phyloP scores from a whole-genome alignment of 2,113 vertebrate genomes.

The Chiloscyllium plagiosum region DNA sequence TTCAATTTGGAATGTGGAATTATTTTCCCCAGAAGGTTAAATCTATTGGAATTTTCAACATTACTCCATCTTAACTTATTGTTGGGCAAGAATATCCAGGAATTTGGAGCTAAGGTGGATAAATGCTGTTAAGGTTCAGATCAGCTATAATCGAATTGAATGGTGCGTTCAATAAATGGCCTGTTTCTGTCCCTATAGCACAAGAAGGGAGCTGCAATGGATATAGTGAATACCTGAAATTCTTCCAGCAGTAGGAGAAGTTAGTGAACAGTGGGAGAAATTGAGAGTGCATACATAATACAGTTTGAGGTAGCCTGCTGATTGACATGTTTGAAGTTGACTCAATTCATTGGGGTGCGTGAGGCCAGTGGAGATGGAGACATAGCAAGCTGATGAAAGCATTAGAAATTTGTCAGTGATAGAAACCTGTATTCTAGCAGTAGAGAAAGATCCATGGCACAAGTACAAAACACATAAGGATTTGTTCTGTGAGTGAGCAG shows the following conservation, averaged over 20 bases:
- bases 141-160: background rate
- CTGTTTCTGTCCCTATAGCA: too few relatives aligned
- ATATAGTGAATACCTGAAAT: background rate
- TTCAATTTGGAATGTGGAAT: background rate
- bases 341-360: background rate
- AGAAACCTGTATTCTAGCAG: background rate
- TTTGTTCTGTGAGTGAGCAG: background rate
- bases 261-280: background rate
- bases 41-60: background rate
- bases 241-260: background rate
- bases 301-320: background rate
- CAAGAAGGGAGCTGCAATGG: background rate
- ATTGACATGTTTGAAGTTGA: background rate
- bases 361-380: background rate
- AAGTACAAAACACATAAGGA: background rate
- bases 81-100: background rate
- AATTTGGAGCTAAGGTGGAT: background rate
- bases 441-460: background rate
- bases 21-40: background rate
- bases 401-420: background rate
- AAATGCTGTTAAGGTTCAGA: background rate
- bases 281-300: background rate
- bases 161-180: background rate
- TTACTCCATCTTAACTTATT: background rate
- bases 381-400: background rate